Evolutionary conservation across 1,140 invertebrate genomes (phyloP).

Genomic region (Temnothorax curvispinosus): DNA sequence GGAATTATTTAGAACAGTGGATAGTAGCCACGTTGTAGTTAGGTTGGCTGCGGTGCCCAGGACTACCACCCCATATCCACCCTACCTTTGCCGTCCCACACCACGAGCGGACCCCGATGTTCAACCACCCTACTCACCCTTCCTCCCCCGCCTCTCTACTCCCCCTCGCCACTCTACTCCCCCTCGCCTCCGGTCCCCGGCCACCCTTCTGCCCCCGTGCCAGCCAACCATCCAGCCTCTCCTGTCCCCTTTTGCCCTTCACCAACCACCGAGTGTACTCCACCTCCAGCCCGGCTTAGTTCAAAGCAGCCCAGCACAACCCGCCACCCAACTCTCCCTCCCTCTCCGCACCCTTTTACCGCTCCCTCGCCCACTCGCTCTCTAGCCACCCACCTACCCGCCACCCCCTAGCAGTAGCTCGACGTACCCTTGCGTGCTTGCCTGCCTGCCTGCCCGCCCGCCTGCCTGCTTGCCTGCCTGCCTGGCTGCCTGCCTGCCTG

Average conservation of each 20-base stretch:
- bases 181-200: constrained; percentile 61
- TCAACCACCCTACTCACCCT: constrained; percentile 67
- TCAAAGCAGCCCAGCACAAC: constrained; percentile 79
- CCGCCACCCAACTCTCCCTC: constrained; percentile 63
- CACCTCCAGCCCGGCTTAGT: constrained; percentile 80
- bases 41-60: constrained; percentile 82
- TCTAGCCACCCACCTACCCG: constrained; percentile 72
- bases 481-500: constrained; percentile 69
- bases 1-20: constrained; percentile 84
- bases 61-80: constrained; percentile 77
- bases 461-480: constrained; percentile 60
- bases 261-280: constrained; percentile 76
- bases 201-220: constrained; percentile 67
- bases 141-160: constrained; percentile 64
- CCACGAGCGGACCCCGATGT: constrained; percentile 69
- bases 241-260: constrained; percentile 77
- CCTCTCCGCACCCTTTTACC: constrained; percentile 69
- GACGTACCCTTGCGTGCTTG: constrained; percentile 81
- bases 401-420: constrained; percentile 75
- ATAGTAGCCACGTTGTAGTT: constrained; percentile 82
- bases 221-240: constrained; percentile 71
- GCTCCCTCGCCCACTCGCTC: constrained; percentile 63
- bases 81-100: constrained; percentile 74
- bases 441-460: constrained; percentile 74
- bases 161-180: constrained; percentile 67